Evolutionary conservation across 2,888 invertebrate genomes (phyloP).

Genomic region (Exephanes ischioxanthus): DNA sequence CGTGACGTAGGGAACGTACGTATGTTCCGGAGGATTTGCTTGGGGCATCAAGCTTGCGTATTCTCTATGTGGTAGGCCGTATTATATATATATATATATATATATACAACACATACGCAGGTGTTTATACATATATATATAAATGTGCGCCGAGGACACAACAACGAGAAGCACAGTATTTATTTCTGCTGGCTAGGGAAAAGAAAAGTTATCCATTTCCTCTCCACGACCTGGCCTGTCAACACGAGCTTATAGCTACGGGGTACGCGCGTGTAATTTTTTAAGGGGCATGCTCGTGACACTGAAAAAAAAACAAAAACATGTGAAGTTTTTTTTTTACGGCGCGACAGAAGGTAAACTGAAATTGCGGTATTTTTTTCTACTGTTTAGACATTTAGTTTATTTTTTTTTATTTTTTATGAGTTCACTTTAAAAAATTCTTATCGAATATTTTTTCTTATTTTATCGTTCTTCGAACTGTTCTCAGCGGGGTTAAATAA

Average conservation of each 20-base stretch:
- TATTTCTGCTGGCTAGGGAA: slow-evolving; percentile 10
- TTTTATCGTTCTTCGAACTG: too few relatives aligned
- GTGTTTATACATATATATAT: background rate
- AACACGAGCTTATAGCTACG: background rate
- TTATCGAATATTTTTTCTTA: too few relatives aligned
- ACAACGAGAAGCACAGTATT: slow-evolving; percentile 20
- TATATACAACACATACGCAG: background rate
- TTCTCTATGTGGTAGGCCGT: background rate
- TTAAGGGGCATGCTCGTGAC: background rate
- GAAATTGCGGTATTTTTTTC: background rate
- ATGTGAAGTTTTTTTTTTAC: background rate
- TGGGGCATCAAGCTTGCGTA: slow-evolving; percentile 7
- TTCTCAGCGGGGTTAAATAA: background rate
- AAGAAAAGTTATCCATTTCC: slow-evolving; percentile 20
- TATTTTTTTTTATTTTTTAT: background rate
- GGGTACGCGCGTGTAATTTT: background rate
- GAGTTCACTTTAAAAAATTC: too few relatives aligned
- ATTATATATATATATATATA: background rate
- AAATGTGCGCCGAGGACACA: background rate
- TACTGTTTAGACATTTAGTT: background rate
- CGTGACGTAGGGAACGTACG: slow-evolving; percentile 7
- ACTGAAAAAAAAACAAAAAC: background rate
- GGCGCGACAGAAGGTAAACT: background rate
- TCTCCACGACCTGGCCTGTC: background rate
- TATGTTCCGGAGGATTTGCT: slow-evolving; percentile 19